These are phyloP conservation scores for Rhynchopsitta pachyrhyncha DNA, from an alignment of 2,113 vertebrate species.

Conservation along the genomic window DNA sequence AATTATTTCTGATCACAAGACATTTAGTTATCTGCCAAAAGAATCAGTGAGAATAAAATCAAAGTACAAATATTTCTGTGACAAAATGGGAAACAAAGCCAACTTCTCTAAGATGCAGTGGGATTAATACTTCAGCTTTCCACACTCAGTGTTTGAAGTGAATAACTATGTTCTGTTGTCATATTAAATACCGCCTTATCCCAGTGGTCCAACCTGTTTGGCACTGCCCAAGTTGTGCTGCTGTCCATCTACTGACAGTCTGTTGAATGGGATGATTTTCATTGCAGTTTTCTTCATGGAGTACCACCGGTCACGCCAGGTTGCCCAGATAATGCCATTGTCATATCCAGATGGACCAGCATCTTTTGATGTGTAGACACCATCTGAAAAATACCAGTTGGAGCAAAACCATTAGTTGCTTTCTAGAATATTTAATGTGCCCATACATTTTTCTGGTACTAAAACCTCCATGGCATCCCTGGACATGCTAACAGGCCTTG, in stretches of 20 bases:
- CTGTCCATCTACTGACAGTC: conserved; percentile 76
- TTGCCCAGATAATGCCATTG: conserved; percentile 93
- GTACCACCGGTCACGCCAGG: conserved; percentile 91
- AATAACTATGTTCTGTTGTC: not conserved
- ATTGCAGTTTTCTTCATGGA: conserved; percentile 93
- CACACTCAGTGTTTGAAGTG: not conserved
- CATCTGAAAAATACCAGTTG: conserved; percentile 75
- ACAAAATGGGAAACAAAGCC: not conserved
- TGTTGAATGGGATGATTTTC: conserved; percentile 92
- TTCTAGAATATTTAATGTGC: not conserved
- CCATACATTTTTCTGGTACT: not conserved
- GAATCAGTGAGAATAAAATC: not conserved
- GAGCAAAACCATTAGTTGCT: not conserved
- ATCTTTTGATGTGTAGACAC: conserved; percentile 79
- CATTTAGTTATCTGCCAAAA: not conserved
- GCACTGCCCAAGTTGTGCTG: conserved; percentile 55
- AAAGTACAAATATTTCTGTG: not conserved
- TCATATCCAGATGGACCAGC: conserved; percentile 79
- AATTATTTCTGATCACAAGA: not conserved
- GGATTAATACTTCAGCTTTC: not conserved
- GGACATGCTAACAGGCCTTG: not conserved
- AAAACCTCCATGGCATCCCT: not conserved
- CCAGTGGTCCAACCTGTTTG: conserved; percentile 75
- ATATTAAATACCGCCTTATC: conserved; percentile 33
- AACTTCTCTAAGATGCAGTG: not conserved